Conservation (phyloP, 2,797 vertebrate genomes). For the Ptychobarbus kaznakovi region DNA sequence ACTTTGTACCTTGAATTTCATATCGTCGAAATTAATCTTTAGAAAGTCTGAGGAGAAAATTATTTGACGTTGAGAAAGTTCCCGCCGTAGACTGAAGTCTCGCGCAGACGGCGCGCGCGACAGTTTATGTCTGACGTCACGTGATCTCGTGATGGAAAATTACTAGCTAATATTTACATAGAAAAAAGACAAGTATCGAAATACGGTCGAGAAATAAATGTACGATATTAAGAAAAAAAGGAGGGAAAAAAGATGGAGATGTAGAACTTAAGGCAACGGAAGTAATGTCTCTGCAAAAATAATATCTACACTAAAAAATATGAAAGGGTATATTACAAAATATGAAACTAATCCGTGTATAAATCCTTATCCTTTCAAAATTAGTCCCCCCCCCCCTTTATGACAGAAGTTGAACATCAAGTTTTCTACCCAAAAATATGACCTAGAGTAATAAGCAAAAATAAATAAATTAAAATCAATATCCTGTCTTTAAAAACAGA, state of each 20-base stretch:
- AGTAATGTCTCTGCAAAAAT: too few species aligned
- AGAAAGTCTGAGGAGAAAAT: background rate
- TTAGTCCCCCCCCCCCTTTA: too few species aligned
- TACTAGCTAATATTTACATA: background rate
- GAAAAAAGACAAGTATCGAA: background rate
- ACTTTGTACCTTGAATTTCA: background rate
- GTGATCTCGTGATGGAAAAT: background rate
- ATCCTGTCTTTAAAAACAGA: background rate
- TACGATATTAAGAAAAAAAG: too few species aligned
- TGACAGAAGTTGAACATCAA: too few species aligned
- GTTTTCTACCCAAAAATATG: too few species aligned
- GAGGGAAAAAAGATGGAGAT: too few species aligned
- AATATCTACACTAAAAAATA: too few species aligned
- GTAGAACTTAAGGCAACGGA: background rate
- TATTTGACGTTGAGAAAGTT: background rate
- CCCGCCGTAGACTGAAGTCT: background rate
- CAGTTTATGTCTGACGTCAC: background rate
- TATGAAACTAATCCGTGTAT: background rate
- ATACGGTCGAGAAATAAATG: too few species aligned
- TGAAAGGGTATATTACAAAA: background rate
- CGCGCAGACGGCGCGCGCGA: background rate
- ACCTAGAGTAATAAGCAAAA: background rate
- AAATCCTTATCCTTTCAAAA: background rate
- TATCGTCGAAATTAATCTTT: background rate
- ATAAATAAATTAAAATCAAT: background rate